Base-by-base conservation (phyloP, 35 echinoderm and acorn worm species). In the Anneissia japonica region DNA sequence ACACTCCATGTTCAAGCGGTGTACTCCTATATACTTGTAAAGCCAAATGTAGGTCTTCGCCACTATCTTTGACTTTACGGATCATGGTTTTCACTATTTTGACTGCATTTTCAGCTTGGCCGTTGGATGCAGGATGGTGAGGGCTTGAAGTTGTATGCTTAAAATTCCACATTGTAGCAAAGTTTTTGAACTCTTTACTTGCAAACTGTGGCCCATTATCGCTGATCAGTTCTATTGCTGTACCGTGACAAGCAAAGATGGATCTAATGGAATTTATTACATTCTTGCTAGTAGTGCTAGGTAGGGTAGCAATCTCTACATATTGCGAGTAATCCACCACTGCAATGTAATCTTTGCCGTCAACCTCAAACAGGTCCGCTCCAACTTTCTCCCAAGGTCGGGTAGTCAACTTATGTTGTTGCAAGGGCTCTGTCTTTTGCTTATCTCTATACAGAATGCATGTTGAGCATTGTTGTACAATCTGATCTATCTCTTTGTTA, bases 131-230 rank as follows among this genome's bases (percentile, higher is more conserved):
- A 31, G 89, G 90, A 37, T 89, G 90, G 7, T 80, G 16, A 0
- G 90, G 93, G 11, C 77, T 56, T 43, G 90, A 85, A 13, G 87
- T 90, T 36, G 29, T 85, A 40, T 96, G 86, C 23, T 64, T 72
- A 35, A 92, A 92, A 26, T 90, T 80, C 82, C 90, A 96, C 0
- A 38, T 34, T 28, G 39, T 80, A n/a, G 46, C 51, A 76, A 96
- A 92, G 17, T 77, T 38, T 23, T 74, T 21, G 79, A 91, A 96
- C 21, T 85, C 74, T 3, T 81, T 75, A 39, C 51, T 38, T 30
- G 77, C 46, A 37, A 88, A 91, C 37, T 96, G 89, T 35, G 90
- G 86, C 33, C 93, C 93, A 76, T 92, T 96, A 83, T 84, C 93
- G 37, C 64, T 88, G n/a, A 96, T 77, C 23, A 92, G 30, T 31